Conservation (phyloP, 2,888 invertebrate species). For the Panopea generosa region DNA sequence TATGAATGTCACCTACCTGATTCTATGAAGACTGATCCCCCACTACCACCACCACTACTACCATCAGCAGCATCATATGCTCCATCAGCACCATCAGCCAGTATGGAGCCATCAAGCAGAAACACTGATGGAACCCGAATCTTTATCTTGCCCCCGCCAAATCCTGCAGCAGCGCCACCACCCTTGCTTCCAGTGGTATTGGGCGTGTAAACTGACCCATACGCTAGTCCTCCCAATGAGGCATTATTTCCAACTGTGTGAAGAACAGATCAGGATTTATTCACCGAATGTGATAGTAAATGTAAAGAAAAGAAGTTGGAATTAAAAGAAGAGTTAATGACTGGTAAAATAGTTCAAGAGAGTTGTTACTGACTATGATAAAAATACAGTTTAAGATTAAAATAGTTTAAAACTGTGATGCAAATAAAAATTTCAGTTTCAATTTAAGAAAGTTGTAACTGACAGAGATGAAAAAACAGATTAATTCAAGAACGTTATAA, state of each 20-base stretch:
- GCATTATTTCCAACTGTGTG: constrained; percentile 29
- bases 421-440: no score
- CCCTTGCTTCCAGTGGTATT: constrained; percentile 66
- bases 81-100: constrained; percentile 70
- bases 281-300: no score
- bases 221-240: constrained; percentile 61
- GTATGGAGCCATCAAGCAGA: constrained; percentile 69
- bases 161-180: constrained; percentile 65
- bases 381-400: no score
- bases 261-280: no score
- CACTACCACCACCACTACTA: constrained; percentile 78
- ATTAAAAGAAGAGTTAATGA: no score
- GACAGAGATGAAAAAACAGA: no score
- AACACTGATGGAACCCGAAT: constrained; percentile 71
- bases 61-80: constrained; percentile 48
- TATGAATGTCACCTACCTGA: constrained; percentile 65
- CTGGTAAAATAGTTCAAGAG: no score
- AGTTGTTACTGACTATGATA: no score
- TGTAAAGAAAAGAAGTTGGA: no score
- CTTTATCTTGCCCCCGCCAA: constrained; percentile 70
- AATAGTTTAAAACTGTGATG: no score
- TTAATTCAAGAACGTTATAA: no score
- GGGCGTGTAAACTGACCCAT: constrained; percentile 74
- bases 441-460: no score
- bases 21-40: constrained; percentile 73